Evolutionary conservation across 2,888 invertebrate species (phyloP).

Genomic region (Tipula vernalis): DNA sequence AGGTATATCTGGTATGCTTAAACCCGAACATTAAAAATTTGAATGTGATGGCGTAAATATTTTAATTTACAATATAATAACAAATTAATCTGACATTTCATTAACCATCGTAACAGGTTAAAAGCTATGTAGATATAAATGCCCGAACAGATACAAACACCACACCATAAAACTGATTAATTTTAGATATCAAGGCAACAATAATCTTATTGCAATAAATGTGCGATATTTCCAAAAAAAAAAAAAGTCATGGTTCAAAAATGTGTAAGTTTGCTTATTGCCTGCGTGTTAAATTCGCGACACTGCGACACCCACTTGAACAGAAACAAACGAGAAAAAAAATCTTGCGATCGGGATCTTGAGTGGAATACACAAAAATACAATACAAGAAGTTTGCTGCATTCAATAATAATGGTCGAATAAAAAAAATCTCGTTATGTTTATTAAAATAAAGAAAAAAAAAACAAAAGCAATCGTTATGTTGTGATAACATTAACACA

Average conservation of each 20-base stretch:
- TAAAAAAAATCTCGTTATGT: neutral
- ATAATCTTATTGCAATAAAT: neutral
- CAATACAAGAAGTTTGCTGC: neutral
- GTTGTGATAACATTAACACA: constrained; percentile 4
- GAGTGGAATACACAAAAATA: neutral
- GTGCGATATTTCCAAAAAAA: neutral
- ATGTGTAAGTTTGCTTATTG: neutral
- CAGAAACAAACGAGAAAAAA: neutral
- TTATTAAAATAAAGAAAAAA: neutral
- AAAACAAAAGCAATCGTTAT: neutral
- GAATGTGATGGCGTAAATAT: too few relatives aligned
- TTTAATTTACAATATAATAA: too few relatives aligned
- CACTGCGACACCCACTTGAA: neutral
- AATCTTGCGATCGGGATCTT: neutral
- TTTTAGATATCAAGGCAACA: neutral
- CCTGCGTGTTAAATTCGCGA: neutral
- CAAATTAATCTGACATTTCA: too few relatives aligned
- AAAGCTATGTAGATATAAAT: too few relatives aligned
- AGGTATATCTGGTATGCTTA: too few relatives aligned
- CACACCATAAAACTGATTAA: neutral
- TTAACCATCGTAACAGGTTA: too few relatives aligned
- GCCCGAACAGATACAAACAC: too few relatives aligned
- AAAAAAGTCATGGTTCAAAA: neutral
- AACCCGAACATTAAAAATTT: too few relatives aligned
- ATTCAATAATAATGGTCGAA: neutral